These are phyloP conservation scores for Heptranchias perlo DNA, from an alignment of 2,113 vertebrate species.

Conservation along the genomic window DNA sequence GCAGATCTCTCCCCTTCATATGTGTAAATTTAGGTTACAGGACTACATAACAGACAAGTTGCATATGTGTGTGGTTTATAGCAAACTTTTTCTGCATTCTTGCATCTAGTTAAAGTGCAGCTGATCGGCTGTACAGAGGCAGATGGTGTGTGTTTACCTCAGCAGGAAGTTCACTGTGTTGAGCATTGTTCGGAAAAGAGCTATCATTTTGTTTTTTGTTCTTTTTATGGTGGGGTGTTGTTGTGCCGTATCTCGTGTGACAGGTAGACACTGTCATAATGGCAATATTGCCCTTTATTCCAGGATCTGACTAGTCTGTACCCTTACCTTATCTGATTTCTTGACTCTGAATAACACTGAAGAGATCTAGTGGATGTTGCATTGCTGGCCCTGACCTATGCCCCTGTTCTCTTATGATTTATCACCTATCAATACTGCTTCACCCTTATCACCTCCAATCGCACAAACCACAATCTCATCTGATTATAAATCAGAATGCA, in stretches of 20 bases:
- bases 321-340: background rate
- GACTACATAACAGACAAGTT: background rate
- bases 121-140: no score
- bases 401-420: background rate
- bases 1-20: background rate
- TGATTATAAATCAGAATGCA: background rate
- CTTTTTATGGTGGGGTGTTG: background rate
- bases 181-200: background rate
- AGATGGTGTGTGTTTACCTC: no score
- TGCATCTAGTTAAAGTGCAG: no score
- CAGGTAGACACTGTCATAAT: background rate
- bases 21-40: background rate
- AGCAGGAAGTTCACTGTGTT: background rate
- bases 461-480: background rate
- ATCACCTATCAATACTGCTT: background rate
- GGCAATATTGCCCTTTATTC: background rate
- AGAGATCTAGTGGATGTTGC: background rate
- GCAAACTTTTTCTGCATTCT: no score
- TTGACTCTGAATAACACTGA: background rate
- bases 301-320: background rate
- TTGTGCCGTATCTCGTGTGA: background rate
- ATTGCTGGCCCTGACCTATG: background rate
- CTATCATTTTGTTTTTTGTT: background rate
- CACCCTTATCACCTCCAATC: background rate
- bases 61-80: no score